Percentiles rank a stretch among this genome's conserved stretches.
Conservation (phyloP, 2,797 vertebrate genomes). For the Sardinella longiceps region DNA sequence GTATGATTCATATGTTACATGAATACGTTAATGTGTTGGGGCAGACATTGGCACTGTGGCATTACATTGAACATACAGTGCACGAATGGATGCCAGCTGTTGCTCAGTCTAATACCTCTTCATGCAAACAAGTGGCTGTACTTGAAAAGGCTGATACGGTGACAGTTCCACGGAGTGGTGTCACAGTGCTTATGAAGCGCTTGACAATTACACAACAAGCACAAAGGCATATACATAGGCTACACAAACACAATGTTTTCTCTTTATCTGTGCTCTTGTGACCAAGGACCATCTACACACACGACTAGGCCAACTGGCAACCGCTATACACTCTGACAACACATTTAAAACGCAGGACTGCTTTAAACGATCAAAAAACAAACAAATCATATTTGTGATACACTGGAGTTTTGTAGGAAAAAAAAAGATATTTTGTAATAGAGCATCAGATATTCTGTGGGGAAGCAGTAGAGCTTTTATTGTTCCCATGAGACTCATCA, state of each 20-base stretch:
- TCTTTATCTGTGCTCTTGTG: neutral
- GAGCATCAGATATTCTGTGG: neutral
- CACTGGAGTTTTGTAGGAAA: neutral
- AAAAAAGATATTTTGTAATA: neutral
- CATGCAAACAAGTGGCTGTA: constrained; percentile 7
- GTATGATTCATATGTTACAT: neutral
- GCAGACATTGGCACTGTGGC: neutral
- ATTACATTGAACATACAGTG: neutral
- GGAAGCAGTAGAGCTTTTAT: neutral
- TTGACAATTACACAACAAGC: neutral
- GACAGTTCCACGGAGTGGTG: neutral
- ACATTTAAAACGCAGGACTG: neutral
- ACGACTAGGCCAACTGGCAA: no score
- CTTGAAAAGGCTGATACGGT: neutral
- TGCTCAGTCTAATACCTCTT: neutral
- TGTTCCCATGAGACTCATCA: neutral
- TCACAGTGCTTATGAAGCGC: neutral
- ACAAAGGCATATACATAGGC: neutral
- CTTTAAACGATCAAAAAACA: neutral
- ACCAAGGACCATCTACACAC: no score
- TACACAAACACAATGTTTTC: neutral
- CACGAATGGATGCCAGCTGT: neutral
- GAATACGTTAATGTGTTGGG: neutral
- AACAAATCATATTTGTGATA: neutral
- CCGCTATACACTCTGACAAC: neutral